phyloP scores from a whole-genome alignment of 2,888 invertebrate species.

The Tipula confusa region DNA sequence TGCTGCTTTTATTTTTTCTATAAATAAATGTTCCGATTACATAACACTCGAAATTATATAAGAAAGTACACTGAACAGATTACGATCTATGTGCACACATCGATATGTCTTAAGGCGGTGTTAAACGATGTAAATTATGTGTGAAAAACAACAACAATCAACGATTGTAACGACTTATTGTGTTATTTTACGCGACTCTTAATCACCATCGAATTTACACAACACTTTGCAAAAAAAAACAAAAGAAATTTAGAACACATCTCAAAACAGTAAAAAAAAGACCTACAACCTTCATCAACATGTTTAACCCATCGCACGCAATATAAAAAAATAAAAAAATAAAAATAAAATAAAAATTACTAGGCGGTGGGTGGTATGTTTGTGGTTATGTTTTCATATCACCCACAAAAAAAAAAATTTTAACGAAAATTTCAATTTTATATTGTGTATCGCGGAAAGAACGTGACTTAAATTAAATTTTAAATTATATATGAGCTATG shows the following conservation, averaged over 20 bases:
- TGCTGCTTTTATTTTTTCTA: too few relatives aligned
- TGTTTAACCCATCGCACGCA: neutral
- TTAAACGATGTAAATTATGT: neutral
- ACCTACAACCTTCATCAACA: neutral
- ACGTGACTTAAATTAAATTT: slow-evolving; percentile 12
- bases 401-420: neutral
- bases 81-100: neutral
- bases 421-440: neutral
- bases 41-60: neutral
- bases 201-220: neutral
- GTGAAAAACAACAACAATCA: neutral
- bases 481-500: neutral
- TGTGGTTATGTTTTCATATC: neutral
- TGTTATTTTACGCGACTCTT: neutral
- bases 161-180: neutral
- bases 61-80: neutral
- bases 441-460: neutral
- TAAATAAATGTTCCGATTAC: neutral
- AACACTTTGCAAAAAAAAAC: neutral
- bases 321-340: neutral
- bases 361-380: too few relatives aligned
- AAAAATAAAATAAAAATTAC: too few relatives aligned
- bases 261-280: neutral
- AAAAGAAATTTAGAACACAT: neutral
- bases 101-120: neutral